Evolutionary conservation across 2,797 vertebrate genomes (phyloP).

Genomic region (Pantherophis vulpinus): DNA sequence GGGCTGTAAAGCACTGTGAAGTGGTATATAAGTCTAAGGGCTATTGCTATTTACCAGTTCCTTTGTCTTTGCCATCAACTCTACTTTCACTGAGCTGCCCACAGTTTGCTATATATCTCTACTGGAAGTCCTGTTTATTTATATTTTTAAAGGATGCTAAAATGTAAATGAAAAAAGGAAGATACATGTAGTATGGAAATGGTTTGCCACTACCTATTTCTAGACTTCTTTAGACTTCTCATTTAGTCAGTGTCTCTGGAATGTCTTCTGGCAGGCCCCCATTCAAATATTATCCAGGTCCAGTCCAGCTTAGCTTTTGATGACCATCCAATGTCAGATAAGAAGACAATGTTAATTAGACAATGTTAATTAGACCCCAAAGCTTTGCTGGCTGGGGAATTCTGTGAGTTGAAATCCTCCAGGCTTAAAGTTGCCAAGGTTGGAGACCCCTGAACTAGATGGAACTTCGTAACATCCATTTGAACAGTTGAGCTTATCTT

Average conservation of each 20-base stretch:
- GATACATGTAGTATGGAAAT: neutral
- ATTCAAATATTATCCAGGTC: neutral
- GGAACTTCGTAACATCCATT: neutral
- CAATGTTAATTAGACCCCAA: too few species aligned
- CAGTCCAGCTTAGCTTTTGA: neutral
- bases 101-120: neutral
- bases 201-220: neutral
- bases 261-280: neutral
- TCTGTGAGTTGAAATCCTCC: too few species aligned
- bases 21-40: too few species aligned
- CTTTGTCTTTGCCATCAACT: neutral
- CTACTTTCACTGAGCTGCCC: neutral
- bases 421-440: too few species aligned
- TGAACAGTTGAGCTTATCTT: neutral
- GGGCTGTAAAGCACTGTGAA: too few species aligned
- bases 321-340: neutral
- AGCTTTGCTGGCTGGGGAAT: too few species aligned
- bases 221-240: neutral
- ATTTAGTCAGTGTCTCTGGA: neutral
- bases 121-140: neutral
- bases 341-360: neutral
- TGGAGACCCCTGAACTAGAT: too few species aligned
- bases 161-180: neutral
- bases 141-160: neutral
- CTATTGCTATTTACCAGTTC: neutral